A percentile compares a stretch with the other conserved stretches of the same genome.
These are phyloP conservation scores for Ooceraea biroi DNA, from an alignment of 1,140 invertebrate species.

Conservation along the genomic window DNA sequence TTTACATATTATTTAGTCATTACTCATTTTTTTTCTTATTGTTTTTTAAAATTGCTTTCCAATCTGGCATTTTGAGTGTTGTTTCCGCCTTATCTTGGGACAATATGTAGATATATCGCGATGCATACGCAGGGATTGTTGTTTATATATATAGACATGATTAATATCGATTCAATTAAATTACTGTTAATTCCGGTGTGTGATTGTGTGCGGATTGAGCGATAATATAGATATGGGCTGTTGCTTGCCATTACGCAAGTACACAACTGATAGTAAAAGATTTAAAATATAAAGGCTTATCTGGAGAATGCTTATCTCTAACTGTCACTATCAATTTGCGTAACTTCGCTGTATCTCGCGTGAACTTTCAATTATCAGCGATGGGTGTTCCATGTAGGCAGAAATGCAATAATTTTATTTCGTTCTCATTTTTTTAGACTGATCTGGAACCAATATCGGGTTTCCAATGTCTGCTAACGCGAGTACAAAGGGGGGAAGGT, in stretches of 20 bases:
- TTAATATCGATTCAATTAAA: background rate
- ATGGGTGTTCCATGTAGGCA: no score
- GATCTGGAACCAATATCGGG: constrained; percentile 49
- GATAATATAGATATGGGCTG: background rate
- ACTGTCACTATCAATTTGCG: no score
- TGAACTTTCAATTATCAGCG: no score
- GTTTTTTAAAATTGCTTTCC: background rate
- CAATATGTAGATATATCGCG: background rate
- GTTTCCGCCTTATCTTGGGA: background rate
- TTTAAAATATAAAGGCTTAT: constrained; percentile 25
- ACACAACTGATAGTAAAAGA: background rate
- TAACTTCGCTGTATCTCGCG: no score
- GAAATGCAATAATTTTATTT: background rate
- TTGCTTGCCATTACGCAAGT: constrained; percentile 7
- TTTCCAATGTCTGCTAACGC: constrained; percentile 74
- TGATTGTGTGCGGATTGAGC: background rate
- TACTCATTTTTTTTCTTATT: background rate
- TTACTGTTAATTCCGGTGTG: background rate
- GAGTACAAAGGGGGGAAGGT: constrained; percentile 76
- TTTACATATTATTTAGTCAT: no score
- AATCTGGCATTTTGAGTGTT: background rate
- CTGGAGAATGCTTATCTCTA: no score
- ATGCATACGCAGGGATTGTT: background rate
- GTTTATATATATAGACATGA: background rate
- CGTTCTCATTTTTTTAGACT: constrained; percentile 69